Evolutionary conservation across 2,797 vertebrate species (phyloP).

Genomic region (Sylvilagus floridanus): DNA sequence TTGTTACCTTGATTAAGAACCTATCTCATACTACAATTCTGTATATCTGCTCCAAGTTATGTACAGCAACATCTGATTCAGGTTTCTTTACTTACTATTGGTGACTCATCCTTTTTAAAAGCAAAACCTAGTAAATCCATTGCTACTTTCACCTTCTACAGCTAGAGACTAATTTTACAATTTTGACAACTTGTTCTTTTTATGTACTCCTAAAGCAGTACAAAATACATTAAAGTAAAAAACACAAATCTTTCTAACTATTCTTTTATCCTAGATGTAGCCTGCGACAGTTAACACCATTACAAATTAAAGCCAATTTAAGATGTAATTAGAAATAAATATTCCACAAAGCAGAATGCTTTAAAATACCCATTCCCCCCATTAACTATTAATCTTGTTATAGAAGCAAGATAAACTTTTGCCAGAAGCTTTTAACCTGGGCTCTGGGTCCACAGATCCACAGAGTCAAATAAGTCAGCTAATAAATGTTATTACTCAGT

Average conservation of each 20-base stretch:
- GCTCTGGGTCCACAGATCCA: neutral
- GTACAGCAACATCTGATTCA: neutral
- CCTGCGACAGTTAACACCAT: neutral
- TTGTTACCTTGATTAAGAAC: neutral
- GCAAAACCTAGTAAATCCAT: neutral
- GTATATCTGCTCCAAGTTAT: neutral
- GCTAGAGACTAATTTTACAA: neutral
- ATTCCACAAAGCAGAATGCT: neutral
- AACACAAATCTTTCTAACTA: neutral
- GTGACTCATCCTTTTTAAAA: neutral
- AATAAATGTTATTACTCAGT: neutral
- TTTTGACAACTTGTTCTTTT: neutral
- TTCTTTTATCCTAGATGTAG: slow-evolving; percentile 6
- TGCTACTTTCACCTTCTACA: neutral
- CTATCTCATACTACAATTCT: neutral
- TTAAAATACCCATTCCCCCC: neutral
- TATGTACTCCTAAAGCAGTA: neutral
- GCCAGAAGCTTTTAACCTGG: neutral
- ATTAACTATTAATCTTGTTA: neutral
- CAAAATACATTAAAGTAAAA: neutral
- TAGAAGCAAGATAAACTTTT: slow-evolving; percentile 15
- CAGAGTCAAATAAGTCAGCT: neutral
- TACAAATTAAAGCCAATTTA: slow-evolving; percentile 16
- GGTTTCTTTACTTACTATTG: neutral
- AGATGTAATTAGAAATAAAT: neutral